Conservation (phyloP, 2,888 invertebrate species). For the Neoascia interrupta region DNA sequence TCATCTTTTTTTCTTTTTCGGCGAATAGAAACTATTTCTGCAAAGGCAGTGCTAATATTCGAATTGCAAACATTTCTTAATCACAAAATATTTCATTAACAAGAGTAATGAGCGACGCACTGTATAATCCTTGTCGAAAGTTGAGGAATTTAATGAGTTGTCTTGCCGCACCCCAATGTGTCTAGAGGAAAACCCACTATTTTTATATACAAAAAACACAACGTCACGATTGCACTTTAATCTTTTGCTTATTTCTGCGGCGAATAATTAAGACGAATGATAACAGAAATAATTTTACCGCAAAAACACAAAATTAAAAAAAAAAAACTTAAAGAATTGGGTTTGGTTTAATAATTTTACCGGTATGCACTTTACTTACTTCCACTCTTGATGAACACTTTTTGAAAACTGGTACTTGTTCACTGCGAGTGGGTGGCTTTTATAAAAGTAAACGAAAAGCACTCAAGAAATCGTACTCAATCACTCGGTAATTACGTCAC, state of each 20-base stretch:
- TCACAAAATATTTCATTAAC: too few relatives aligned
- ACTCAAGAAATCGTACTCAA: constrained; percentile 3
- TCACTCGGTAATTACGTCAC: constrained; percentile 28
- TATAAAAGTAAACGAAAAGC: constrained; percentile 66
- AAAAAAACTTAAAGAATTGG: too few relatives aligned
- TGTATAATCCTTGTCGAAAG: constrained; percentile 4
- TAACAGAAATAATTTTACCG: constrained; percentile 29
- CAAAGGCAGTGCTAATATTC: constrained; percentile 25
- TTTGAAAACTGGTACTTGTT: constrained; percentile 72
- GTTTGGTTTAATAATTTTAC: background rate
- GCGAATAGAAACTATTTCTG: too few relatives aligned
- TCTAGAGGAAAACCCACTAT: background rate
- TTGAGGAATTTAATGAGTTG: constrained; percentile 11
- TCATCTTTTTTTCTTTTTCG: constrained; percentile 59
- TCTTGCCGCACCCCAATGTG: constrained; percentile 41
- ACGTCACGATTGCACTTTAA: too few relatives aligned
- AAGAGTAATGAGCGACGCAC: too few relatives aligned
- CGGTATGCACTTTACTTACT: constrained; percentile 36
- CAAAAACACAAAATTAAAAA: constrained; percentile 32
- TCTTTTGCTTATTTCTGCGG: background rate
- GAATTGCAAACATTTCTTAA: constrained; percentile 11
- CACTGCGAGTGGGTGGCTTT: constrained; percentile 70
- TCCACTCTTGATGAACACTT: constrained; percentile 69
- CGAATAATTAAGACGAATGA: constrained; percentile 19
- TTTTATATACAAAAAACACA: too few relatives aligned